Conservation (phyloP, 2,888 invertebrate genomes). For the Cryptophagus acutangulus region DNA sequence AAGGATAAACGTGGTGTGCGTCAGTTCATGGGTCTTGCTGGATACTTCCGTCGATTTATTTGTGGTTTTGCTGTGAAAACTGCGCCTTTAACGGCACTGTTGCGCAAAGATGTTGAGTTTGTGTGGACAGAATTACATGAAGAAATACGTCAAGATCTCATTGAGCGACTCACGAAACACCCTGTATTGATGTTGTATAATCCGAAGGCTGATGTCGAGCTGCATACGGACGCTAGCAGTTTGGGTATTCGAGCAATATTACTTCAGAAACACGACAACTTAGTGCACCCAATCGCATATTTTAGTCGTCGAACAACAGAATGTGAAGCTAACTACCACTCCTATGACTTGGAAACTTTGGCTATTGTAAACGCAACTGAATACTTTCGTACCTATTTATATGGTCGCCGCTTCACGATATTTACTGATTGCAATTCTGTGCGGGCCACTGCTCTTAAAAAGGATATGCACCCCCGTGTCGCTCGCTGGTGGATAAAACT, state of each 20-base stretch:
- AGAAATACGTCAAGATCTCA: conserved; percentile 2
- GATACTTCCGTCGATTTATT: conserved; percentile 28
- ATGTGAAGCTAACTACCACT: conserved; percentile 36
- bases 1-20: conserved; percentile 19
- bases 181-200: conserved; percentile 24
- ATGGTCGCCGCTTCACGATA: conserved; percentile 31
- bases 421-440: conserved; percentile 37
- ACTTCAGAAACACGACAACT: conserved; percentile 25
- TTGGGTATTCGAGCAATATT: conserved; percentile 29
- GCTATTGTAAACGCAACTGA: conserved; percentile 35
- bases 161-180: conserved; percentile 4
- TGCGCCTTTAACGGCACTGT: conserved; percentile 20
- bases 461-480: conserved; percentile 33
- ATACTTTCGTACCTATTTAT: conserved; percentile 37
- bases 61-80: conserved; percentile 22
- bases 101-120: conserved; percentile 15
- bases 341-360: conserved; percentile 39
- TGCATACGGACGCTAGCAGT: conserved; percentile 31
- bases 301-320: conserved; percentile 34
- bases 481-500: conserved; percentile 25
- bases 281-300: conserved; percentile 32
- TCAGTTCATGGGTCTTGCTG: conserved; percentile 24
- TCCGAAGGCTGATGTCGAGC: conserved; percentile 23
- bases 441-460: conserved; percentile 27
- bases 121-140: not conserved